Conservation (phyloP, 2,113 vertebrate genomes). For the Desmodus rotundus region DNA sequence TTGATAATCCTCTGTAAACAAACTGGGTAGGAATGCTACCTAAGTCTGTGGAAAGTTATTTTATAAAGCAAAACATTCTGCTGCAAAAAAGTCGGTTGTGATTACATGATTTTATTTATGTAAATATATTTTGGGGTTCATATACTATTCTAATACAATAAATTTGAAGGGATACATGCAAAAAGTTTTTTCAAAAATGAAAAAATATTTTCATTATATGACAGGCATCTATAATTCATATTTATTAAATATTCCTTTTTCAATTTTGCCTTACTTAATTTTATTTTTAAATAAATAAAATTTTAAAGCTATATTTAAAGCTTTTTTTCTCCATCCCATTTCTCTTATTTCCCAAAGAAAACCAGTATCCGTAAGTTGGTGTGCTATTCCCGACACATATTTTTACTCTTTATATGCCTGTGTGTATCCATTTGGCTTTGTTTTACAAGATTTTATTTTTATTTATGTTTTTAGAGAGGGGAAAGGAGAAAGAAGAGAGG, state of each 20-base stretch:
- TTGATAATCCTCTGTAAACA: conserved; percentile 42
- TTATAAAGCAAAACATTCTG: conserved; percentile 28
- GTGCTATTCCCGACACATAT: neutral
- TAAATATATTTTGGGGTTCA: neutral
- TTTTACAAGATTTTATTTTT: too few relatives aligned
- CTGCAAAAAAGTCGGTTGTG: neutral
- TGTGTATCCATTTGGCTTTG: neutral
- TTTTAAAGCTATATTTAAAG: neutral
- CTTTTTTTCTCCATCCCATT: neutral
- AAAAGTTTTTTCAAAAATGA: neutral
- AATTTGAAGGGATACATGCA: neutral
- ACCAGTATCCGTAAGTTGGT: neutral
- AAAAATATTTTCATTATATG: neutral
- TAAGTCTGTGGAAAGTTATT: conserved; percentile 33
- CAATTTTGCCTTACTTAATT: neutral
- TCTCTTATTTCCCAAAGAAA: neutral
- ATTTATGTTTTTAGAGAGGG: too few relatives aligned
- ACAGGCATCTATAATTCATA: neutral
- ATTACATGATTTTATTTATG: neutral
- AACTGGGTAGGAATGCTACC: conserved; percentile 40
- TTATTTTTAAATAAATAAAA: neutral
- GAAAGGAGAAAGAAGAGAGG: too few relatives aligned
- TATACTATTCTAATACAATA: neutral
- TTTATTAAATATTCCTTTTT: neutral
- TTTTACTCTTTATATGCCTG: neutral